Percentiles rank a stretch among this genome's conserved stretches.
phyloP scores from a whole-genome alignment of 64 coral and sea anemone genomes.

The Montipora foliosa region DNA sequence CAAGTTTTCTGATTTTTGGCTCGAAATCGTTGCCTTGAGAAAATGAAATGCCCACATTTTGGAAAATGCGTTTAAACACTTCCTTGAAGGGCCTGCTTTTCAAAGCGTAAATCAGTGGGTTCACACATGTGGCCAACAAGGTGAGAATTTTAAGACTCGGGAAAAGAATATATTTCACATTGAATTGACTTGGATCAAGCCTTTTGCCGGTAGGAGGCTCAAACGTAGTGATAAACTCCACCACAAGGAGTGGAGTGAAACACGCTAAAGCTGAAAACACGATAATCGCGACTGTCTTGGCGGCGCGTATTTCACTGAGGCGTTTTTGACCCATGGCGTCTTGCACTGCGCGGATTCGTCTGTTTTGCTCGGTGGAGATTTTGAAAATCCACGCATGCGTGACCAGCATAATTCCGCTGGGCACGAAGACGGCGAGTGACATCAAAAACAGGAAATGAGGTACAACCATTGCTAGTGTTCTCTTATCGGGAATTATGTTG shows the following conservation, averaged over 20 bases:
- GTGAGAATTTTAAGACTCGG: constrained; percentile 29
- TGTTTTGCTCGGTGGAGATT: no score
- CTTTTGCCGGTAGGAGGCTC: not conserved
- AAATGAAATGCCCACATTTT: not conserved
- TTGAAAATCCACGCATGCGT: no score
- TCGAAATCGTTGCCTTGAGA: not conserved
- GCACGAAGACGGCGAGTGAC: no score
- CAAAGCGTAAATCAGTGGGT: constrained; percentile 31
- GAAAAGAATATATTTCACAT: constrained; percentile 23
- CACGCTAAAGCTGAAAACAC: not conserved
- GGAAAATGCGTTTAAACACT: not conserved
- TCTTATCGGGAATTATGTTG: no score
- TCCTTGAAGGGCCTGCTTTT: constrained; percentile 32
- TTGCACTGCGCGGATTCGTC: no score
- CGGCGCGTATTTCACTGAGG: no score
- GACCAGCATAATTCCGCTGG: no score
- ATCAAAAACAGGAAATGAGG: no score
- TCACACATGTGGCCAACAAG: constrained; percentile 8
- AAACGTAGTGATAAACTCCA: not conserved
- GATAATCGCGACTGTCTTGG: no score
- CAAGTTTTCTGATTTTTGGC: not conserved
- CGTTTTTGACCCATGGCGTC: no score
- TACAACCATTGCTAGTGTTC: no score
- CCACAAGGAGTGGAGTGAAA: not conserved
- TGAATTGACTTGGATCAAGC: not conserved